Percentiles rank a stretch among this genome's conserved stretches.
These are phyloP conservation scores for Lithophane ornitopus DNA, from an alignment of 2,888 invertebrate genomes.

Conservation along the genomic window DNA sequence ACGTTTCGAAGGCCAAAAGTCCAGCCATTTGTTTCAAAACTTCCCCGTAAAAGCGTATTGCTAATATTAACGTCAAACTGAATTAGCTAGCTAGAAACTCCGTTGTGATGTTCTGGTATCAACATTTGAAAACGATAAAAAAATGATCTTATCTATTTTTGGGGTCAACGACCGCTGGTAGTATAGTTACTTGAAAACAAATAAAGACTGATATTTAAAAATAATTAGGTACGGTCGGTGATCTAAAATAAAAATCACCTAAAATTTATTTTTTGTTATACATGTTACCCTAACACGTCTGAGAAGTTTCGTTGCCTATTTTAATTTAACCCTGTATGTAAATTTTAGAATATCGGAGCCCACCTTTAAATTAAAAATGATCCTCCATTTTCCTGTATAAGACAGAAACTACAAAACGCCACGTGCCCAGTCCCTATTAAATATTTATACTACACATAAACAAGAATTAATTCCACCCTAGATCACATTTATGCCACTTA, in stretches of 20 bases:
- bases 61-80: not conserved
- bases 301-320: not conserved
- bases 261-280: not conserved
- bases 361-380: not conserved
- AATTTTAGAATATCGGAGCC: too few species aligned
- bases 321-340: not conserved
- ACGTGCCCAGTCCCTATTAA: not conserved
- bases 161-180: not conserved
- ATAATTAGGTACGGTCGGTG: too few species aligned
- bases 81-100: not conserved
- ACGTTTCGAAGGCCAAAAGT: not conserved
- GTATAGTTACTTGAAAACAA: too few species aligned
- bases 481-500: constrained; percentile 29
- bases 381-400: not conserved
- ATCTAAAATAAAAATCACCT: not conserved
- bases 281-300: too few species aligned
- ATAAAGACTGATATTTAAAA: too few species aligned
- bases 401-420: not conserved
- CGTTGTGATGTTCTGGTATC: not conserved
- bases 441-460: constrained; percentile 9
- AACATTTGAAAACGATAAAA: not conserved
- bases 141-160: too few species aligned
- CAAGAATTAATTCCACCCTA: constrained; percentile 33
- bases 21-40: not conserved
- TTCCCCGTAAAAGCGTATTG: not conserved